Evolutionary conservation across 2,888 invertebrate genomes (phyloP).

Genomic region (Belgica antarctica): DNA sequence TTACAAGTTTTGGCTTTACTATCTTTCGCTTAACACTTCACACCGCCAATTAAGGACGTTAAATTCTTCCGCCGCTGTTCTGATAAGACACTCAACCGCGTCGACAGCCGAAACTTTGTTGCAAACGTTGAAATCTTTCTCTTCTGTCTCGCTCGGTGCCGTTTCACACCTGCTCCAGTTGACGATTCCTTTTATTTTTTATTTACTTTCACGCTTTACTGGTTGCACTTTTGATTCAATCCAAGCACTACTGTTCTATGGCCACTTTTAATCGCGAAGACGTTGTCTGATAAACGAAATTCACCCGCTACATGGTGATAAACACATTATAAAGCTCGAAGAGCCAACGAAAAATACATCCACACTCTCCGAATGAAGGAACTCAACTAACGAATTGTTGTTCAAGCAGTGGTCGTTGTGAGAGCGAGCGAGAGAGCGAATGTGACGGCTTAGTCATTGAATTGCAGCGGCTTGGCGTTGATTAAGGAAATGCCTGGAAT

Average conservation of each 20-base stretch:
- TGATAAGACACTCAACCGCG: too few species aligned
- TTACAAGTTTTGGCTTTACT: background rate
- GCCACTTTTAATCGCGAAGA: background rate
- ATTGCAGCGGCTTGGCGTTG: background rate
- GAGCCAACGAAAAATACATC: constrained; percentile 35
- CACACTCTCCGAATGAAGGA: background rate
- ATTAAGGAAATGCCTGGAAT: too few species aligned
- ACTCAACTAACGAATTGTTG: constrained; percentile 35
- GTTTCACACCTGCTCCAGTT: constrained; percentile 1
- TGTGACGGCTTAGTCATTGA: too few species aligned
- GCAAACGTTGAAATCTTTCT: background rate
- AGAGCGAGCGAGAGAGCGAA: background rate
- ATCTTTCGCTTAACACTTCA: background rate
- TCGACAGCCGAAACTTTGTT: too few species aligned
- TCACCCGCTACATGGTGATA: constrained; percentile 16
- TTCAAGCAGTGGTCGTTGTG: background rate
- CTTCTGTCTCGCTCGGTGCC: background rate
- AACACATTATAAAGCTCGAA: constrained; percentile 34
- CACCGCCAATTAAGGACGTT: background rate
- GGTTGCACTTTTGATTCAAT: background rate
- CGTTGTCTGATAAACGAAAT: background rate
- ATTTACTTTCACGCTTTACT: background rate
- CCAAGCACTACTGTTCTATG: background rate
- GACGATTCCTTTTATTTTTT: background rate
- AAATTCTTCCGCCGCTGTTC: background rate